Evolutionary conservation across 2,888 invertebrate genomes (phyloP), one percentile per base, ranked within the genome.

Genomic region (Agrilus cyanescens): DNA sequence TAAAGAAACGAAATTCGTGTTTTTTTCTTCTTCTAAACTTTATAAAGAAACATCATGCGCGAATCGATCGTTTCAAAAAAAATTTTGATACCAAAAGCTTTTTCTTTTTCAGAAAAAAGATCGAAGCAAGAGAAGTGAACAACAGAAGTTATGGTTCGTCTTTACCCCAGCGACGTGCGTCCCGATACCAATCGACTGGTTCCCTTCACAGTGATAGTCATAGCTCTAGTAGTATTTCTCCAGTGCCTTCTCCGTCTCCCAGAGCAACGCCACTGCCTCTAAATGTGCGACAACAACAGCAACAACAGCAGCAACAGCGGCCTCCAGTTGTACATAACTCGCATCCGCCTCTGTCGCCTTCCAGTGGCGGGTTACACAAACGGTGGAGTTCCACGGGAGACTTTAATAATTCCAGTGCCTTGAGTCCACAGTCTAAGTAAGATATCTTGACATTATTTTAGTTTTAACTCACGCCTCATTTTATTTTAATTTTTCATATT

Each of bases 351-450:
- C 13, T 12, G 16, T 45, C 43, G 33, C 44, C 37, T 32, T 36
- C 39, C 30, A 38, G 69, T 60, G 72, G 80, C 50, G 73, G 77
- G 13, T 46, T 63, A 16, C 65, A 66, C 44, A 86, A 85, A 67
- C 69, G 85, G 43, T 87, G 87, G 87, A 85, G 78, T 59, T 85
- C 85, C 14, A 86, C 86, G 0, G 85, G 85, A 4, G 88, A 88
- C 69, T 88, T 87, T 70, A 79, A 80, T 57, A 68, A 75, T 54
- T 64, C 67, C 55, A 66, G 52, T 62, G 63, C 55, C 61, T 25
- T 25, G 25, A 68, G 46, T 62, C 68, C 50, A 68, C 73, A 74
- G 64, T 68, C 68, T 54, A 65, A 59, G 63, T 65, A 50, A 57
- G 57, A 50, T 14, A 1, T 29, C 42, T 18, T 43, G 12, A 32